A percentile compares a stretch with the other conserved stretches of the same genome.
Conservation (phyloP, 2,888 invertebrate species). For the Sminthurinus aureus region DNA sequence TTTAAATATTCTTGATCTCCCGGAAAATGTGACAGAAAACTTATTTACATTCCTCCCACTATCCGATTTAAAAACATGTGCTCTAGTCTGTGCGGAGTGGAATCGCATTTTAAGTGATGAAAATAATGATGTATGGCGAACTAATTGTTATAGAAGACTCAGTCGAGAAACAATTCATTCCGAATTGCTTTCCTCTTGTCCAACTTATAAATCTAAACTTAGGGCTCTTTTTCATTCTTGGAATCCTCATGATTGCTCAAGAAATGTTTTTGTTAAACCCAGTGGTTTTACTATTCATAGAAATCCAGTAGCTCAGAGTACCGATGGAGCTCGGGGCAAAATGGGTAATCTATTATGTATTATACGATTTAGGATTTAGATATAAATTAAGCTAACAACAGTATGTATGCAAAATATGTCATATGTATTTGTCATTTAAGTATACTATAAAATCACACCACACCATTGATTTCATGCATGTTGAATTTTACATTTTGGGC, state of each 20-base stretch:
- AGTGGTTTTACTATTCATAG: conserved; percentile 98
- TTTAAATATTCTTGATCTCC: conserved; percentile 65
- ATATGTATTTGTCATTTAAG: too few species aligned
- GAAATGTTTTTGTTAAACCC: conserved; percentile 95
- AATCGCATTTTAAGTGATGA: conserved; percentile 88
- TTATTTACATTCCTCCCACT: conserved; percentile 91
- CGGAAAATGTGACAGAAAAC: conserved; percentile 84
- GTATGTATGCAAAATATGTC: too few species aligned
- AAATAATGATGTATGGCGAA: conserved; percentile 94
- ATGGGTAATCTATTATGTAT: conserved; percentile 64
- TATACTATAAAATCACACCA: too few species aligned
- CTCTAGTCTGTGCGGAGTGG: conserved; percentile 93
- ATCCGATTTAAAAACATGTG: conserved; percentile 83
- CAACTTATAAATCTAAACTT: conserved; percentile 91
- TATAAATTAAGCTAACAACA: background rate
- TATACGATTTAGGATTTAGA: too few species aligned
- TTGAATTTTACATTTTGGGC: background rate
- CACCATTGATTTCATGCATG: too few species aligned
- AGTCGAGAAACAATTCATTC: conserved; percentile 89
- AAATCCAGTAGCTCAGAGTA: conserved; percentile 97
- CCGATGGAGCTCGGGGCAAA: conserved; percentile 91
- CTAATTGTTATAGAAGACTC: conserved; percentile 84
- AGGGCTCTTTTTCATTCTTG: conserved; percentile 94
- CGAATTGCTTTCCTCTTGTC: conserved; percentile 85
- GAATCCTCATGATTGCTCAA: conserved; percentile 97